Evolutionary conservation across 2,113 vertebrate genomes (phyloP).

Genomic region (Columba livia): DNA sequence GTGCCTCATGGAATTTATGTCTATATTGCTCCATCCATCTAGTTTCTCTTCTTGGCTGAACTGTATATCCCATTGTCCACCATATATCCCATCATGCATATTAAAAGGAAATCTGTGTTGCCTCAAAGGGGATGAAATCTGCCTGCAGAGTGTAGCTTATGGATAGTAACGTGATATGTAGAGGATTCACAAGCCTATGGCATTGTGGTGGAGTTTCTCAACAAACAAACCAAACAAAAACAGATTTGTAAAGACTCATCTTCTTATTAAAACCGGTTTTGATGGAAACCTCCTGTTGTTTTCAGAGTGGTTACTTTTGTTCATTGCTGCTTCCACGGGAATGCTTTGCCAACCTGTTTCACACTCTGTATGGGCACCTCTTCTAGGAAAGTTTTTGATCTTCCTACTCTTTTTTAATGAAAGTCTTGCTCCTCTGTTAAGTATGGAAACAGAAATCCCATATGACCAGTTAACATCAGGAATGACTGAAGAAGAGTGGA

Average conservation of each 20-base stretch:
- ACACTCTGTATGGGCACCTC: rapidly evolving
- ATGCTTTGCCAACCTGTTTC: neutral
- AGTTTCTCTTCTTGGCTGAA: neutral
- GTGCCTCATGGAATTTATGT: neutral
- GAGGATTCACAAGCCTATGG: neutral
- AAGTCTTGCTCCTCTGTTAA: rapidly evolving
- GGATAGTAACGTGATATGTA: neutral
- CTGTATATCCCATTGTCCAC: neutral
- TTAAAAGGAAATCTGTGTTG: neutral
- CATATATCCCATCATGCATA: too few species aligned
- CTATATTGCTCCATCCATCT: neutral
- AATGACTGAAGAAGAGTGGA: neutral
- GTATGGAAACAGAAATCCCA: neutral
- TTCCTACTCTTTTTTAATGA: neutral
- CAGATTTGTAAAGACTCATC: neutral
- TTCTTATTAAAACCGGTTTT: neutral
- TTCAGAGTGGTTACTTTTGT: neutral
- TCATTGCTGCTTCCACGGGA: neutral
- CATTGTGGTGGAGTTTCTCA: neutral
- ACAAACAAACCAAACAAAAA: neutral
- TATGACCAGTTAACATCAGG: neutral
- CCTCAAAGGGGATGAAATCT: neutral
- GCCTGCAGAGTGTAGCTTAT: neutral
- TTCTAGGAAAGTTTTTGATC: neutral
- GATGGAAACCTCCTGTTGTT: neutral